Evolutionary conservation across 2,888 invertebrate genomes (phyloP).

Genomic region (Orthosia gothica): DNA sequence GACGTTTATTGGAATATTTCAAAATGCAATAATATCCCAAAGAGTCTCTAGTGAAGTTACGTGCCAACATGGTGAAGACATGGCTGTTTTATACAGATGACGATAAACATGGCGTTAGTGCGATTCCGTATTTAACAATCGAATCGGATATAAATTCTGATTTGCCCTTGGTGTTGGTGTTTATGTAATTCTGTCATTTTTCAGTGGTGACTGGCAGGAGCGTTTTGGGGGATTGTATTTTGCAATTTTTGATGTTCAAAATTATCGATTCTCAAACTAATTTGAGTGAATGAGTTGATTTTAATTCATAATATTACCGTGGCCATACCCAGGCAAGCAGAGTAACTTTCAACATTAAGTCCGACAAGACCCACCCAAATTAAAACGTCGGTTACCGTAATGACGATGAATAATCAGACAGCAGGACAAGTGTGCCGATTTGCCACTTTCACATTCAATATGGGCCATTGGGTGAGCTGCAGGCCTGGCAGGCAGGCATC

Average conservation of each 20-base stretch:
- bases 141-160: background rate
- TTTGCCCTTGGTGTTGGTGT: background rate
- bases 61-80: background rate
- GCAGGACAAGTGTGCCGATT: slow-evolving; percentile 36
- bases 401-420: slow-evolving; percentile 35
- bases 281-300: no score
- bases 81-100: background rate
- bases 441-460: slow-evolving; percentile 50
- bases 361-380: background rate
- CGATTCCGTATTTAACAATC: background rate
- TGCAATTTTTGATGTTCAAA: no score
- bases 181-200: background rate
- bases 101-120: background rate
- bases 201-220: no score
- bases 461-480: slow-evolving; percentile 63
- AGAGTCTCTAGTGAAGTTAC: slow-evolving; percentile 1
- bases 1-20: slow-evolving; percentile 10
- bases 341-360: background rate
- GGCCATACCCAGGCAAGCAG: background rate
- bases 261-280: no score
- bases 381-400: slow-evolving; percentile 20
- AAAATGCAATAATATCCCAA: slow-evolving; percentile 3
- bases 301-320: slow-evolving; percentile 4
- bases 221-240: no score
- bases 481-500: slow-evolving; percentile 66